Evolutionary conservation across 2,888 invertebrate genomes (phyloP).

Genomic region (Pardosa pseudoannulata): DNA sequence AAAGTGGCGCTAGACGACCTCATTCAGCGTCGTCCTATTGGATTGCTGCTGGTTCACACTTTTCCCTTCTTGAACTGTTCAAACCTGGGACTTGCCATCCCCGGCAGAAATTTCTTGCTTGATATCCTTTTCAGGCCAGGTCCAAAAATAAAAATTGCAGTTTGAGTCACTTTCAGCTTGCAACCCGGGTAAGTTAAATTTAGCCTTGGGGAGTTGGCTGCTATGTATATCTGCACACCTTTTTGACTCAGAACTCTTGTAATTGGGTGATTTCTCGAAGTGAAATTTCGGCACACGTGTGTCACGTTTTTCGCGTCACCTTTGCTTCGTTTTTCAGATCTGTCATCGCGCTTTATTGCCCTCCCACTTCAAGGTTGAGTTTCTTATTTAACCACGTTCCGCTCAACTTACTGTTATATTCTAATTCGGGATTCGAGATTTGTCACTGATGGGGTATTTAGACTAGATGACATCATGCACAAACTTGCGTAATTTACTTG

Average conservation of each 20-base stretch:
- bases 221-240: conserved; percentile 51
- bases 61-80: conserved; percentile 22
- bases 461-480: not conserved
- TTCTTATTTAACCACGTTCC: conserved; percentile 14
- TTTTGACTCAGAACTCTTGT: conserved; percentile 25
- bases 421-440: not conserved
- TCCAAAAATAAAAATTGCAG: conserved; percentile 66
- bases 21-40: conserved; percentile 42
- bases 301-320: conserved; percentile 20
- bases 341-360: conserved; percentile 30
- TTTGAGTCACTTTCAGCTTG: conserved; percentile 41
- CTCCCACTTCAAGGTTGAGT: conserved; percentile 59
- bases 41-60: conserved; percentile 6
- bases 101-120: conserved; percentile 33
- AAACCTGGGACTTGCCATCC: conserved; percentile 30
- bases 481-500: not conserved
- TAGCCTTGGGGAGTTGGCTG: conserved; percentile 17
- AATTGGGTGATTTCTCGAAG: conserved; percentile 26
- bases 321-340: conserved; percentile 22
- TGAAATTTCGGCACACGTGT: conserved; percentile 14
- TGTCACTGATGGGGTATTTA: not conserved
- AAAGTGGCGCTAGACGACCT: conserved; percentile 33
- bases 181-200: conserved; percentile 10
- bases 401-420: not conserved
- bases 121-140: conserved; percentile 46